A percentile compares a stretch with the other conserved stretches of the same genome.
Conservation (phyloP, 2,888 invertebrate genomes). For the Gerris lacustris region DNA sequence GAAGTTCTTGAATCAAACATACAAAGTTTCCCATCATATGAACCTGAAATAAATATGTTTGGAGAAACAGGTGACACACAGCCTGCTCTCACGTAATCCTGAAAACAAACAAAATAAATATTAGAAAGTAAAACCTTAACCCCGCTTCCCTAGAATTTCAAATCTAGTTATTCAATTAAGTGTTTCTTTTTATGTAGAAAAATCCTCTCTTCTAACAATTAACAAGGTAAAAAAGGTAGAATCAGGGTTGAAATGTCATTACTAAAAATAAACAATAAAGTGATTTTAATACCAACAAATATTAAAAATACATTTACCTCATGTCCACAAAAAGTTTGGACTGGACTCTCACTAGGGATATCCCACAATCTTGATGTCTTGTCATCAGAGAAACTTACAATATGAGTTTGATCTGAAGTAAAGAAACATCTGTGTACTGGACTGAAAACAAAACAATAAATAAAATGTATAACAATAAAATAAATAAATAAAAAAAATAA, state of each 20-base stretch:
- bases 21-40: slow-evolving; percentile 78
- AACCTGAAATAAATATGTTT: slow-evolving; percentile 67
- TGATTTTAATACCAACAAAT: not conserved
- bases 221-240: slow-evolving; percentile 7
- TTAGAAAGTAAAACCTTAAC: not conserved
- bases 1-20: slow-evolving; percentile 71
- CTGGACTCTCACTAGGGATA: slow-evolving; percentile 64
- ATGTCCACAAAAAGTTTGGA: slow-evolving; percentile 55
- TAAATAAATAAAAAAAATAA: not conserved
- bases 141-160: not conserved
- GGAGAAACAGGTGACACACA: slow-evolving; percentile 62
- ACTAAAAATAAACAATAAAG: not conserved
- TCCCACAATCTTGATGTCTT: slow-evolving; percentile 82
- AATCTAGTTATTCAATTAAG: slow-evolving; percentile 1
- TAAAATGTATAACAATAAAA: slow-evolving; percentile 25
- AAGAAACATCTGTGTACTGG: slow-evolving; percentile 72
- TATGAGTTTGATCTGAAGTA: slow-evolving; percentile 59
- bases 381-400: slow-evolving; percentile 85
- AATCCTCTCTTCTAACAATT: no score
- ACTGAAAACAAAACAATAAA: slow-evolving; percentile 33
- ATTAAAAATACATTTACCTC: slow-evolving; percentile 30
- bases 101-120: slow-evolving; percentile 9
- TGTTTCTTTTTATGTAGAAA: no score
- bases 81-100: slow-evolving; percentile 77
- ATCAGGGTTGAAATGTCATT: not conserved